These are phyloP conservation scores for Poeciliopsis paucimaculata DNA, from an alignment of 2,797 vertebrate genomes.

Conservation along the genomic window DNA sequence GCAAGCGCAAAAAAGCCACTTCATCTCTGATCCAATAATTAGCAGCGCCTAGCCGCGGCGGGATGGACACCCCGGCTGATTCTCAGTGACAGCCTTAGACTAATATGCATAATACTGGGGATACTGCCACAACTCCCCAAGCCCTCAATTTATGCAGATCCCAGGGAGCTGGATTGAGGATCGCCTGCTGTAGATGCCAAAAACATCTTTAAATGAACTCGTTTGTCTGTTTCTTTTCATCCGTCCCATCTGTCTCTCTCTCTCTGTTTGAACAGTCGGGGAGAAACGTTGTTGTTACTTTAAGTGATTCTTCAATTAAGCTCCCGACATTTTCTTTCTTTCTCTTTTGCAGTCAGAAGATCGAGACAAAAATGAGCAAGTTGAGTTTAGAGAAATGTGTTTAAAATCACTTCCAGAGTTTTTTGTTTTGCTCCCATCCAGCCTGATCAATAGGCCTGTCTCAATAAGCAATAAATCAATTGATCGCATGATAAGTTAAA, in stretches of 20 bases:
- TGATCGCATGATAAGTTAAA: too few species aligned
- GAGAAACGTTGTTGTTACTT: constrained; percentile 30
- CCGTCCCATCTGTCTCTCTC: constrained; percentile 51
- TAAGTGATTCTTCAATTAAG: constrained; percentile 30
- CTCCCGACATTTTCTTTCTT: constrained; percentile 15
- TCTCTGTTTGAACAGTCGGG: constrained; percentile 18
- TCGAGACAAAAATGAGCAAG: constrained; percentile 4
- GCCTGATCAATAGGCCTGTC: background rate
- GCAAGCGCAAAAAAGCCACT: constrained; percentile 55
- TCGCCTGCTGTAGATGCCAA: constrained; percentile 73
- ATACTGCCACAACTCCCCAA: constrained; percentile 78
- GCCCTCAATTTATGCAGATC: constrained; percentile 86
- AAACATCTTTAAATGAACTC: constrained; percentile 77
- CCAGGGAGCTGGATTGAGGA: constrained; percentile 81
- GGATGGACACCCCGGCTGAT: constrained; percentile 82
- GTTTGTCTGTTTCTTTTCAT: constrained; percentile 73
- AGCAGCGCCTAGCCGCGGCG: constrained; percentile 75
- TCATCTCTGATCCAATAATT: constrained; percentile 85
- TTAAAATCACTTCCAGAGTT: background rate
- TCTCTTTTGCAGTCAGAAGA: background rate
- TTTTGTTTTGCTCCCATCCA: background rate
- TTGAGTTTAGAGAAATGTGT: background rate
- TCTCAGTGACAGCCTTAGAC: constrained; percentile 84
- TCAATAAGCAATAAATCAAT: too few species aligned
- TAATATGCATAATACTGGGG: constrained; percentile 85